phyloP scores from a whole-genome alignment of 2,113 vertebrate species.

The Lampris incognitus region DNA sequence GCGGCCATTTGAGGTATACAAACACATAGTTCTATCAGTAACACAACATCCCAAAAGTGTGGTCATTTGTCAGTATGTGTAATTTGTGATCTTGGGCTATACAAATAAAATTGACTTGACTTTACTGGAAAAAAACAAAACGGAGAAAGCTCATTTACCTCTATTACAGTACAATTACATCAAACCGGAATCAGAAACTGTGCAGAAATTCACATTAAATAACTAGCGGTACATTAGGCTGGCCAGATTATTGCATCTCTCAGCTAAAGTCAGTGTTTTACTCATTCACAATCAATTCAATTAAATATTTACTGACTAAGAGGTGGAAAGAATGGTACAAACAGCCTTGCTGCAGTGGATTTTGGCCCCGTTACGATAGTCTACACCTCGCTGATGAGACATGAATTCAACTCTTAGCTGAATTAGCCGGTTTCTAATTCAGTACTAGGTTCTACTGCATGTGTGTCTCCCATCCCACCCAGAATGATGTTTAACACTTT shows the following conservation, averaged over 20 bases:
- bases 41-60: background rate
- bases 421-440: slow-evolving; percentile 21
- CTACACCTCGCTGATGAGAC: background rate
- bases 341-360: background rate
- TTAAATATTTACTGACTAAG: background rate
- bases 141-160: slow-evolving; percentile 8
- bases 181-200: background rate
- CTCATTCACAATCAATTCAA: slow-evolving; percentile 23
- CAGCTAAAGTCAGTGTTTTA: slow-evolving; percentile 2
- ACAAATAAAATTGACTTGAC: too few species aligned
- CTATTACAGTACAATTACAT: background rate
- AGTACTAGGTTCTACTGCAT: slow-evolving; percentile 2
- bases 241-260: background rate
- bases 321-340: background rate
- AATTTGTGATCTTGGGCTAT: background rate
- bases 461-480: background rate
- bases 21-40: slow-evolving; percentile 27
- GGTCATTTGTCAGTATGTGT: background rate
- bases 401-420: background rate
- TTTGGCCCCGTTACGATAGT: slow-evolving; percentile 19
- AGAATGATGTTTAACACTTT: background rate
- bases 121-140: too few species aligned
- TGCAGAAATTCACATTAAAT: background rate
- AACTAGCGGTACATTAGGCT: slow-evolving; percentile 1
- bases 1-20: slow-evolving; percentile 68